Conservation (phyloP, 2,113 vertebrate genomes). For the Gorilla gorilla region DNA sequence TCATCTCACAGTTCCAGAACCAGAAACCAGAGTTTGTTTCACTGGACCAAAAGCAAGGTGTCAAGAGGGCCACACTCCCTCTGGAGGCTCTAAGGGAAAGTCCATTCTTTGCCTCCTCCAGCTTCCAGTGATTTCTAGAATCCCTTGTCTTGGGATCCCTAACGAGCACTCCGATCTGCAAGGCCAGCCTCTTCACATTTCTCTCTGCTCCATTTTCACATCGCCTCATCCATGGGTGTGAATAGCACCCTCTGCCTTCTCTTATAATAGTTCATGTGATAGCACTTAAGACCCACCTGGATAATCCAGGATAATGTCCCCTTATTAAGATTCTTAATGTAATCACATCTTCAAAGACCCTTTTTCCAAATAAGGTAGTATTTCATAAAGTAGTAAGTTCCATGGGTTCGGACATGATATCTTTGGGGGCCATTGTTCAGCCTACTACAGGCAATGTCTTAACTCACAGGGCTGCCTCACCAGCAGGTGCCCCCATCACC, state of each 20-base stretch:
- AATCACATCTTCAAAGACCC: not conserved
- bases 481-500: not conserved
- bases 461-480: not conserved
- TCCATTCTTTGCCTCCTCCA: not conserved
- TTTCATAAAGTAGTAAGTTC: not conserved
- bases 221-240: not conserved
- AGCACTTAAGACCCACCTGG: not conserved
- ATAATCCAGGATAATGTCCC: not conserved
- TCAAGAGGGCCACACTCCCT: not conserved
- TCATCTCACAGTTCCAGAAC: not conserved
- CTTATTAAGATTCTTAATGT: not conserved
- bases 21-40: not conserved
- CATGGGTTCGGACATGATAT: not conserved
- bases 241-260: not conserved
- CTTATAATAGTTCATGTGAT: not conserved
- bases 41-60: not conserved
- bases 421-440: not conserved
- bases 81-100: not conserved
- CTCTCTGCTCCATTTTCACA: not conserved
- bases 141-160: not conserved
- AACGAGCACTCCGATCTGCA: not conserved
- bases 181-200: not conserved
- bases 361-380: not conserved
- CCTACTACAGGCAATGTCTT: not conserved
- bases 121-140: not conserved